Evolutionary conservation across 2,797 vertebrate genomes (phyloP).

Genomic region (Mus caroli): DNA sequence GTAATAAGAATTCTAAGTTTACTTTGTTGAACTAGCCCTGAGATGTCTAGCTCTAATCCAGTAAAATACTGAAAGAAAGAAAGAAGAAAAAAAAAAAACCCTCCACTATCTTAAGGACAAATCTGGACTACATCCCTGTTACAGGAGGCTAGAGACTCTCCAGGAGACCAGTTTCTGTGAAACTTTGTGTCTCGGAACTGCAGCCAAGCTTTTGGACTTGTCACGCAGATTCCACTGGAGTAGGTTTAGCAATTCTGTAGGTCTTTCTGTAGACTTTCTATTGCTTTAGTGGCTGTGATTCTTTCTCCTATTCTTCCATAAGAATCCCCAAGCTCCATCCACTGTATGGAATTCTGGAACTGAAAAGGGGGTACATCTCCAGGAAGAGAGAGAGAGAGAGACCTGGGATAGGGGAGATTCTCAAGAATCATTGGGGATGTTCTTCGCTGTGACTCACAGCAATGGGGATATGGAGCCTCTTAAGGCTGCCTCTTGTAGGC

Average conservation of each 20-base stretch:
- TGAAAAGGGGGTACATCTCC: neutral
- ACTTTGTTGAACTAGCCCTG: no score
- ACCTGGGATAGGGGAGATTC: neutral
- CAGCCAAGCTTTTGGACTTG: no score
- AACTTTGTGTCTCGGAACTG: no score
- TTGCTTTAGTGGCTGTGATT: neutral
- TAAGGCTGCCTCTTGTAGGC: neutral
- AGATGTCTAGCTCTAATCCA: no score
- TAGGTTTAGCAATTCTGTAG: neutral
- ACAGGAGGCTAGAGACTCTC: no score
- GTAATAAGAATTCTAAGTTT: no score
- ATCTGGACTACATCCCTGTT: no score
- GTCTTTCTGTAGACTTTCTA: neutral
- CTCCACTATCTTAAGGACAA: no score
- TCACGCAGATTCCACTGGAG: no score
- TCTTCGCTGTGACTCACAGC: neutral
- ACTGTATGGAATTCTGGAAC: neutral
- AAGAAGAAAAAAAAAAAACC: no score
- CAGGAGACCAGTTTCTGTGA: no score
- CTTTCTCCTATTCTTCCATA: neutral
- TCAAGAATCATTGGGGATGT: neutral
- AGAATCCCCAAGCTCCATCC: neutral
- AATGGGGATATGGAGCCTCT: neutral
- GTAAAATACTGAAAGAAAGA: no score
- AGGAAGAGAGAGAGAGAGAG: neutral